Evolutionary conservation across 2,888 invertebrate species (phyloP).

Genomic region (Cataglyphis livida): DNA sequence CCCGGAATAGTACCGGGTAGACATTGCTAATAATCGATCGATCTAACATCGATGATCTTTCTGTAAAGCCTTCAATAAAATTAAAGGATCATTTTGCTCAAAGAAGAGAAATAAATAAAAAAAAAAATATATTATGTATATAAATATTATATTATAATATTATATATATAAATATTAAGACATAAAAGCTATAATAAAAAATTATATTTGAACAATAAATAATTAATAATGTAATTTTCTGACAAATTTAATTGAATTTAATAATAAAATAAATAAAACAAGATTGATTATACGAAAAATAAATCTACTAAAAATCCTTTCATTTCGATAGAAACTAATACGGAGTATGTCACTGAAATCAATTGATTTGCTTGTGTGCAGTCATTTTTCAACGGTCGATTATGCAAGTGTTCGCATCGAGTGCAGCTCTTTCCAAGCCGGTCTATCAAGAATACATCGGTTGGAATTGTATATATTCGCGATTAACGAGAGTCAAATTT

Average conservation of each 20-base stretch:
- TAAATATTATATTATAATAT: too few relatives aligned
- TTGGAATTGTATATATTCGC: not conserved
- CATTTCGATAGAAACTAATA: slow-evolving; percentile 9
- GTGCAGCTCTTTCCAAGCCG: slow-evolving; percentile 17
- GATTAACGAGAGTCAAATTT: slow-evolving; percentile 67
- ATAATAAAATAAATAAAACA: slow-evolving; percentile 4
- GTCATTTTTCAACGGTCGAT: slow-evolving; percentile 27
- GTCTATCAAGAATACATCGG: slow-evolving; percentile 38
- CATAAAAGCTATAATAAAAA: not conserved
- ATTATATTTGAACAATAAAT: not conserved
- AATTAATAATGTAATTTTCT: not conserved
- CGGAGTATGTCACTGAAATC: slow-evolving; percentile 5
- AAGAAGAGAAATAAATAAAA: not conserved
- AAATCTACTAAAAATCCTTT: not conserved
- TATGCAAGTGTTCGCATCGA: slow-evolving; percentile 19
- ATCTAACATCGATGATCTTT: not conserved
- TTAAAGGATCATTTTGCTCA: not conserved
- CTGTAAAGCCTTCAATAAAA: not conserved
- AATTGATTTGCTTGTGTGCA: slow-evolving; percentile 12
- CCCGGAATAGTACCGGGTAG: not conserved
- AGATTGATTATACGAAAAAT: not conserved
- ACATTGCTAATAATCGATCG: slow-evolving; percentile 5
- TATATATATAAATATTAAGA: not conserved
- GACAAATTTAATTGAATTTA: not conserved
- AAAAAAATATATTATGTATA: not conserved